phyloP scores from a whole-genome alignment of 2,113 vertebrate genomes.

The Aramus guarauna region DNA sequence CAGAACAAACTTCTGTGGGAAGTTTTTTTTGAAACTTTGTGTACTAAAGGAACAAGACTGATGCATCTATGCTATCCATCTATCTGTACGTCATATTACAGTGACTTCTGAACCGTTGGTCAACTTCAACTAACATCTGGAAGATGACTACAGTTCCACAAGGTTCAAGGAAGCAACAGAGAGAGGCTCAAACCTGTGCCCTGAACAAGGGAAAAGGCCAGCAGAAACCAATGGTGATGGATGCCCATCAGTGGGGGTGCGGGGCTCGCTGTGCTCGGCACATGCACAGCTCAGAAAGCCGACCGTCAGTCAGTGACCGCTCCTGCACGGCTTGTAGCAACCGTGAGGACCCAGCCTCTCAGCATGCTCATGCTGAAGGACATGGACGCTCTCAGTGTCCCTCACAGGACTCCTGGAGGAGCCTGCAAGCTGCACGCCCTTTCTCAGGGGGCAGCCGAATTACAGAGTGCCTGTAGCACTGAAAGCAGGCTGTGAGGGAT shows the following conservation, averaged over 20 bases:
- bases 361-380: rapidly evolving
- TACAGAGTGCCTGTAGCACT: neutral
- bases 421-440: neutral
- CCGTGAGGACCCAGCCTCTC: rapidly evolving
- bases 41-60: neutral
- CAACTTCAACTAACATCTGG: neutral
- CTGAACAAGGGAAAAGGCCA: neutral
- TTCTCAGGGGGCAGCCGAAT: too few relatives aligned
- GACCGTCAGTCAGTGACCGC: rapidly evolving
- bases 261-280: neutral
- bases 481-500: neutral
- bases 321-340: rapidly evolving
- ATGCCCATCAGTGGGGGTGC: rapidly evolving
- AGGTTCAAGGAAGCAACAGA: neutral
- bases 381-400: rapidly evolving
- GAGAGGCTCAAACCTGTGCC: neutral
- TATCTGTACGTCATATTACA: neutral
- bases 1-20: neutral
- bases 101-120: neutral
- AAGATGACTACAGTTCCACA: neutral
- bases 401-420: neutral
- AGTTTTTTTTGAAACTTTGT: neutral
- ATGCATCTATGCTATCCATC: neutral
- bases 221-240: neutral
- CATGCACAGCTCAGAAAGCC: rapidly evolving